Conservation (phyloP, 1,140 invertebrate species). For the Andrena cerasifolii region DNA sequence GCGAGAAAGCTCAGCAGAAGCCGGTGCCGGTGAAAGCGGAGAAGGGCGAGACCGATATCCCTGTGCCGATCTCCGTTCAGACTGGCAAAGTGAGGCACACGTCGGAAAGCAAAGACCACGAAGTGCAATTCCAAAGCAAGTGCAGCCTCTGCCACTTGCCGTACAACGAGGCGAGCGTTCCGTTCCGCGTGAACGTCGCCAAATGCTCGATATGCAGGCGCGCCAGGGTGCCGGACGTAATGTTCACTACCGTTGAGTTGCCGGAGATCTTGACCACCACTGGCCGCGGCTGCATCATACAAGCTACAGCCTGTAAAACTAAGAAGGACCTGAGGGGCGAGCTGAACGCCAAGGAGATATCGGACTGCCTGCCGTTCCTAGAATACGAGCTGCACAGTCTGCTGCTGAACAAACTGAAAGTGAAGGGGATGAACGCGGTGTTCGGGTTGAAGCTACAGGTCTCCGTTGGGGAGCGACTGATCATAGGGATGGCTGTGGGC, state of each 20-base stretch:
- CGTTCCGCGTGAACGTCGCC: constrained; percentile 86
- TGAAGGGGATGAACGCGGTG: constrained; percentile 97
- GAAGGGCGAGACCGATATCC: constrained; percentile 65
- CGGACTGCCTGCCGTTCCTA: constrained; percentile 95
- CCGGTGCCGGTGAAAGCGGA: constrained; percentile 64
- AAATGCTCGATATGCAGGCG: constrained; percentile 84
- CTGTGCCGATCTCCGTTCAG: constrained; percentile 21
- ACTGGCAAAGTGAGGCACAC: constrained; percentile 52
- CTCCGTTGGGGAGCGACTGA: constrained; percentile 92
- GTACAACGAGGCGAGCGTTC: constrained; percentile 87
- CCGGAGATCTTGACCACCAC: constrained; percentile 88
- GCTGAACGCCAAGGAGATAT: constrained; percentile 96
- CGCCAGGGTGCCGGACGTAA: constrained; percentile 93
- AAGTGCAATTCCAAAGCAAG: constrained; percentile 56
- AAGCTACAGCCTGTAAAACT: constrained; percentile 90
- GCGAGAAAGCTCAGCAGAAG: constrained; percentile 68
- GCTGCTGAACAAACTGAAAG: constrained; percentile 94
- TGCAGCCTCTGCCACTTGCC: constrained; percentile 90
- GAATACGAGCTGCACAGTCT: constrained; percentile 97
- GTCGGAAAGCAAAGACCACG: constrained; percentile 79
- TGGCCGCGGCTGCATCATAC: constrained; percentile 89
- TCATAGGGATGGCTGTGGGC: constrained; percentile 94
- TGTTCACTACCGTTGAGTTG: constrained; percentile 94
- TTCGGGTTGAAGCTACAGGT: constrained; percentile 93
- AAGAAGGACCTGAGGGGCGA: constrained; percentile 92